Evolutionary conservation across 2,888 invertebrate genomes (phyloP), one percentile per base, ranked within the genome.

Genomic region (Cosmia pyralina): DNA sequence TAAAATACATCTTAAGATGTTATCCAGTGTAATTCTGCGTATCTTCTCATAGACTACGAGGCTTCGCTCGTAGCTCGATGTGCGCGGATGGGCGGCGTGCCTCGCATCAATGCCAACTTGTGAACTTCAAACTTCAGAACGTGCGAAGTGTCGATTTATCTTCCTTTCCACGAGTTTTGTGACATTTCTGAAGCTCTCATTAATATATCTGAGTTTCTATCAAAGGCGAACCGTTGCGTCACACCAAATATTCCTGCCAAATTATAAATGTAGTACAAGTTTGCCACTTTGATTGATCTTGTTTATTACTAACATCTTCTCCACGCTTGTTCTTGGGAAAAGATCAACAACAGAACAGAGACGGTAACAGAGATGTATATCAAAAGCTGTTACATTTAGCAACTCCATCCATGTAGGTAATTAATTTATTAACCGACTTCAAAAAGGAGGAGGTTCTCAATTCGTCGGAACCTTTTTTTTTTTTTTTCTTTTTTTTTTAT

Each of bases 101-200:
- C 75, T 82, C 81, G 76, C 87, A 78, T 84, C 84, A 84, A 87
- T 81, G 87, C 86, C 81, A 84, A 83, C 83, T 87, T 84, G 80
- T 83, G 84, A 87, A 86, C 83, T 87, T 86, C 85, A 86, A 83
- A 86, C 83, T 83, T 85, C 85, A 76, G 72, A 82, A 82, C 84
- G 84, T 86, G 88, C 83, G 84, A 85, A 86, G 79, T 84, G 86
- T 69, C 88, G 86, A 86, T 88, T 86, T 87, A 82, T 87, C 81
- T 84, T 84, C 72, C 86, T 81, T 81, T 82, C 77, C 81, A 72
- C 72, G 72, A 85, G 77, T 83, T 86, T 75, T 82, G 82, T 77
- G 85, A 86, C 82, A 86, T 84, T 84, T 74, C 78, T 76, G 80
- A 79, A 84, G 77, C 72, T 78, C 74, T 81, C 83, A 81, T 84